These are phyloP conservation scores for Drosophila murphyi DNA, from an alignment of 1,140 invertebrate genomes.

Conservation along the genomic window DNA sequence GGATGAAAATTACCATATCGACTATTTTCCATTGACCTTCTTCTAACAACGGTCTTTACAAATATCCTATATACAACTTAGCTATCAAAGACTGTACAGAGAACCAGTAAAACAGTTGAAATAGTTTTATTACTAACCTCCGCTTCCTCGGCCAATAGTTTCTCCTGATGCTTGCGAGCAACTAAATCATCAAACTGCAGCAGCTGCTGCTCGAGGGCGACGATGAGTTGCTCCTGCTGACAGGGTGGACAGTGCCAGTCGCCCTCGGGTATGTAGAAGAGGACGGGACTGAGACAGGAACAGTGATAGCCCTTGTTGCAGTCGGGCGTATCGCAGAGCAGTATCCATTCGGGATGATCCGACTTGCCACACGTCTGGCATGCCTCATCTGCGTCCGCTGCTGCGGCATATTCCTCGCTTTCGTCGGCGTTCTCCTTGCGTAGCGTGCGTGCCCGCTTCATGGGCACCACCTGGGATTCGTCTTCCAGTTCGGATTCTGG, in stretches of 20 bases:
- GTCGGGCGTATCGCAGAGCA: constrained; percentile 92
- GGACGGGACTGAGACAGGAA: constrained; percentile 94
- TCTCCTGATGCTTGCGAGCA: constrained; percentile 89
- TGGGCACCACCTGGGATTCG: constrained; percentile 86
- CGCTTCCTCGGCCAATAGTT: constrained; percentile 87
- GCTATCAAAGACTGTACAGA: no score
- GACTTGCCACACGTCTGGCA: constrained; percentile 94
- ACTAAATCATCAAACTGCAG: constrained; percentile 88
- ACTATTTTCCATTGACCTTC: no score
- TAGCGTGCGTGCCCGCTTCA: constrained; percentile 89
- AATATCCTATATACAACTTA: no score
- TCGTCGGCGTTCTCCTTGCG: constrained; percentile 86
- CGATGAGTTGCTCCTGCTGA: constrained; percentile 92
- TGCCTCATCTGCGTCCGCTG: constrained; percentile 88
- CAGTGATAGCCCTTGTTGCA: constrained; percentile 98
- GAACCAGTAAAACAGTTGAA: neutral
- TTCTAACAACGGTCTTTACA: no score
- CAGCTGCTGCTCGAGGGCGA: constrained; percentile 88
- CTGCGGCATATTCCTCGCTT: constrained; percentile 76
- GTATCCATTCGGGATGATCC: constrained; percentile 97
- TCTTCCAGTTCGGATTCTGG: constrained; percentile 89
- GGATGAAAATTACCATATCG: no score
- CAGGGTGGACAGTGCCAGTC: constrained; percentile 99
- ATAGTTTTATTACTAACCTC: constrained; percentile 31
- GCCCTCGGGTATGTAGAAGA: constrained; percentile 97